Evolutionary conservation across 2,888 invertebrate genomes (phyloP).

Genomic region (Sthenelais limicola): DNA sequence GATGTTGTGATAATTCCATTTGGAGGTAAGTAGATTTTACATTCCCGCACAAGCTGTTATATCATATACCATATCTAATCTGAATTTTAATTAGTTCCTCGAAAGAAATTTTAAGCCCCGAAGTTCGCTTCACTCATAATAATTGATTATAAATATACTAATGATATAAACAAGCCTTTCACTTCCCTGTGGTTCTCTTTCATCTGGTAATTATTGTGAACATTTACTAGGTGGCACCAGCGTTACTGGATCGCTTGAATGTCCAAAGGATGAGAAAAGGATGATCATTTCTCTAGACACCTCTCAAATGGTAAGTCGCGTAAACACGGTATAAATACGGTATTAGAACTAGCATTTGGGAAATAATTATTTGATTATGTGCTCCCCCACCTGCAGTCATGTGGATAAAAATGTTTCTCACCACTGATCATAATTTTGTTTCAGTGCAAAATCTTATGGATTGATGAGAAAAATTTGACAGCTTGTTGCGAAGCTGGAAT

Average conservation of each 20-base stretch:
- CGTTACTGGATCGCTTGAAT: conserved; percentile 89
- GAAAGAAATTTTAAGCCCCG: too few relatives aligned
- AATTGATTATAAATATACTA: too few relatives aligned
- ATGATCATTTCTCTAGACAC: conserved; percentile 94
- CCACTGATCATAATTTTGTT: conserved; percentile 44
- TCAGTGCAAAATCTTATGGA: conserved; percentile 90
- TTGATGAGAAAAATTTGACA: conserved; percentile 88
- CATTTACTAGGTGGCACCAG: conserved; percentile 83
- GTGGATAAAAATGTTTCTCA: neutral
- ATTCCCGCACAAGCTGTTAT: neutral
- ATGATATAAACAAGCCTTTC: too few relatives aligned
- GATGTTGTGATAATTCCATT: conserved; percentile 91
- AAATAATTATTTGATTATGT: too few relatives aligned
- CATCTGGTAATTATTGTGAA: too few relatives aligned
- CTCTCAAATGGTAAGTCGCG: conserved; percentile 83
- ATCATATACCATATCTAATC: neutral
- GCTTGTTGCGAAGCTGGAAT: conserved; percentile 91
- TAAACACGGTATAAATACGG: too few relatives aligned
- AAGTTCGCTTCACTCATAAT: too few relatives aligned
- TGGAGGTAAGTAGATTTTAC: conserved; percentile 77
- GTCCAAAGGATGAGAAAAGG: conserved; percentile 83
- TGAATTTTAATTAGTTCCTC: too few relatives aligned
- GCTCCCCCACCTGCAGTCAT: too few relatives aligned
- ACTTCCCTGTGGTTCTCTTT: too few relatives aligned
- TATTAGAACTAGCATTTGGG: too few relatives aligned